Base-by-base conservation (phyloP, 1,140 invertebrate species). In the Hetaerina americana region DNA sequence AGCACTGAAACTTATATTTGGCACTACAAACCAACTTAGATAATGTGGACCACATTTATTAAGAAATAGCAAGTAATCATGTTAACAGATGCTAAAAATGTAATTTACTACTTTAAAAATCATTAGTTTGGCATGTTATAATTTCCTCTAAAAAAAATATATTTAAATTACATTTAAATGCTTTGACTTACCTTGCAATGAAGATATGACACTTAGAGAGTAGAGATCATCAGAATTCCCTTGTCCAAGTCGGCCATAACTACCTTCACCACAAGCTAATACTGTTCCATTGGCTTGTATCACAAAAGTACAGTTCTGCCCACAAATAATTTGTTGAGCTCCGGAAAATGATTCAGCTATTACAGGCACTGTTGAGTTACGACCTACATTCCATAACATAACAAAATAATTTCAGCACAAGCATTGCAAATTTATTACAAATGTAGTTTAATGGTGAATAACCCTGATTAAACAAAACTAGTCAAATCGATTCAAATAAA, bases 221-320 rank as follows among this genome's bases (percentile, higher is more conserved):
- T 87, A 85, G 15, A 86, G 80, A 76, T 87, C 85, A 78, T 87
- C 86, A 26, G 85, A 85, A 78, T 87, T 87, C 0, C 85, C 86
- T 75, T 86, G 85, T 5, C 85, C 85, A 5, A 87, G 78, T 5
- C 86, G 77, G 0, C 86, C 86, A 77, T 87, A 87, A 74, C 81
- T 84, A 0, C 85, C 85, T 77, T 87, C 85, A 0, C 86, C 86
- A 80, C 85, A 86, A 6, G 85, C 85, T 74, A 85, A 75, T 18
- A 87, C 81, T 26, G 81, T 81, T 5, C 86, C 86, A 78, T 85
- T 85, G n/a, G 81, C 78, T 72, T 86, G 83, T 57, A 87, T 80
- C 2, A 86, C 81, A 80, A 87, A 87, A 26, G 86, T 87, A 74
- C 85, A 87, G 76, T 87, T 87, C 77, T 86, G 85, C 1, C 86